Conservation (phyloP, 2,113 vertebrate genomes). For the Vombatus ursinus region DNA sequence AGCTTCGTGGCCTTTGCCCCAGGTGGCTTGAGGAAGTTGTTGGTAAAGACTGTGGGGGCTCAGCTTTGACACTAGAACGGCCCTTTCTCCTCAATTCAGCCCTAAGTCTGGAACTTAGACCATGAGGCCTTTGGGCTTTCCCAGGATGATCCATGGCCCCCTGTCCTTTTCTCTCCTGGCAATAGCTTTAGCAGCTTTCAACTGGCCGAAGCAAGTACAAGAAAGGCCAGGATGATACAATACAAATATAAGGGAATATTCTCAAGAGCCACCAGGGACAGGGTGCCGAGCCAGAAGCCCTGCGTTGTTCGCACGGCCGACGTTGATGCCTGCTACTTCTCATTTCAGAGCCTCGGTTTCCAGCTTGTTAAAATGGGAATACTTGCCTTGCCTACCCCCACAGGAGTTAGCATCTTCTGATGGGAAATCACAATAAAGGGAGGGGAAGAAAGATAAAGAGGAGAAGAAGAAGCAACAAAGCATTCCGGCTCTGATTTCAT, state of each 20-base stretch:
- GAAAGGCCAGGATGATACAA: not conserved
- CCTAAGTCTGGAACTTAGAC: not conserved
- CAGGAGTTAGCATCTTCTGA: not conserved
- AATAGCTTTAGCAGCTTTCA: not conserved
- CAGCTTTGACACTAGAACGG: not conserved
- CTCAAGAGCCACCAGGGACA: not conserved
- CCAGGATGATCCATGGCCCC: not conserved
- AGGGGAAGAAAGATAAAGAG: not conserved
- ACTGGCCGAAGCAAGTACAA: not conserved
- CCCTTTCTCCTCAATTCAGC: not conserved
- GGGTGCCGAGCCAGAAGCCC: not conserved
- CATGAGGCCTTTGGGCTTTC: not conserved
- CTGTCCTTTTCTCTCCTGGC: not conserved
- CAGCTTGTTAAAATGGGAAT: not conserved
- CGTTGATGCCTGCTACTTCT: not conserved
- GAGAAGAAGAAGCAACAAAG: not conserved
- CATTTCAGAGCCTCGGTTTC: not conserved
- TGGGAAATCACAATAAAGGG: not conserved
- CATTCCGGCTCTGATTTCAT: not conserved
- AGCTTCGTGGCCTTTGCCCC: not conserved
- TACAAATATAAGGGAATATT: not conserved
- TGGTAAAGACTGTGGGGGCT: not conserved
- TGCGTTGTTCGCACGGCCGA: not conserved
- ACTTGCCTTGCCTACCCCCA: not conserved
- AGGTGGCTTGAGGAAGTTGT: not conserved